Base-by-base conservation (phyloP, 2,888 invertebrate species). In the Drosophila fulvimacula region DNA sequence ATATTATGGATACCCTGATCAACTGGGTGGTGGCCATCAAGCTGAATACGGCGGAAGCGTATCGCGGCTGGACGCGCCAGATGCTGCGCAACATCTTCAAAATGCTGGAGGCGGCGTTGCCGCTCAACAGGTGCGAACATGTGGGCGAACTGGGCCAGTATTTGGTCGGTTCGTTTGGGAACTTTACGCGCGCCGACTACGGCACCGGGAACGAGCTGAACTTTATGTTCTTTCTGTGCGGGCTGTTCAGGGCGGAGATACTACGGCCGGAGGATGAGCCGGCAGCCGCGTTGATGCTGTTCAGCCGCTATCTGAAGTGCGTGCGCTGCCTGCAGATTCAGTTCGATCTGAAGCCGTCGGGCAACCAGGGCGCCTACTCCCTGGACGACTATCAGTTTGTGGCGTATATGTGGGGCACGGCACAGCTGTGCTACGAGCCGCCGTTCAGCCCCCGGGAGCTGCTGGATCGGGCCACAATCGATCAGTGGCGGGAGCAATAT, bases 311-410 rank as follows among this genome's bases (percentile, higher is more conserved):
- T 93, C 91, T 99, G 75, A 93, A 94, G 46, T 93, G 99, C 71
- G 96, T 95, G 34, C 94, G 99, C 67, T 96, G 95, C 88, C 93
- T 99, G 60, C 99, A 99, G 93, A 93, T 94, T 69, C 95, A 94
- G 1, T 99, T 99, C 91, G 94, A 97, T 79, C 98, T 99, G 97
- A 99, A 99, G 93, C 99, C 99, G 9, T 99, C 99, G 0, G 99
- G 99, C 11, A 98, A 98, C 92, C 98, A 99, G 89, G 99, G 99
- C 2, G 99, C 99, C 19, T 99, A 99, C 97, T 98, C 98, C 88
- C 94, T 99, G 59, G 99, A 99, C 93, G 99, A 99, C 92, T 99
- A 96, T 92, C 99, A 99, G 92, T 99, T 99, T 93, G 94, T 99
- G 41, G 98, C 99, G 10, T 99, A 99, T 89, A 96, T 99, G 90